Percentiles rank a stretch among this genome's conserved stretches.
phyloP scores from a whole-genome alignment of 2,797 vertebrate genomes.

The Sebastes melanostomus region DNA sequence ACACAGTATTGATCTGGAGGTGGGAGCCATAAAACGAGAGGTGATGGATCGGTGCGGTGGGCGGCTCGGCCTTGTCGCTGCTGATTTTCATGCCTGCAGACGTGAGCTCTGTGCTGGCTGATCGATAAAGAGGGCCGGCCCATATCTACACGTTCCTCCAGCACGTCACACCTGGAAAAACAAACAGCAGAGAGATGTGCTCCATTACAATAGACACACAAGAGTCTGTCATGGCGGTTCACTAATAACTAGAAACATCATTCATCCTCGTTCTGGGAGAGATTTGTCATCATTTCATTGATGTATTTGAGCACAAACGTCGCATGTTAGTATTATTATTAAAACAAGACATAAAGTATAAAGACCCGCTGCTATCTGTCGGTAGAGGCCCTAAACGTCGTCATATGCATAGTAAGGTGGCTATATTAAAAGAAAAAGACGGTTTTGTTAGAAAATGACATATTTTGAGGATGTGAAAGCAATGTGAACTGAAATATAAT shows the following conservation, averaged over 20 bases:
- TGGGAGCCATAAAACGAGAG: conserved; percentile 59
- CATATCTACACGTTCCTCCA: conserved; percentile 25
- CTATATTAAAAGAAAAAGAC: background rate
- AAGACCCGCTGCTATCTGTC: background rate
- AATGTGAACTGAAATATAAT: too few species aligned
- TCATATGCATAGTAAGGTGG: background rate
- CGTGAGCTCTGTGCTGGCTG: conserved; percentile 15
- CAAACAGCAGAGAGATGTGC: background rate
- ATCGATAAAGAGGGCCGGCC: conserved; percentile 38
- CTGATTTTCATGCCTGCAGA: conserved; percentile 38
- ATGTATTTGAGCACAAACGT: background rate
- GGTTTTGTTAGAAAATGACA: background rate
- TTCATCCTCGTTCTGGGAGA: background rate
- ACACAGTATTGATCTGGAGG: conserved; percentile 69
- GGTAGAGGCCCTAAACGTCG: too few species aligned
- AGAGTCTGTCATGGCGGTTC: background rate
- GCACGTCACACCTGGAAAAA: conserved; percentile 13
- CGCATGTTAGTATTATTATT: background rate
- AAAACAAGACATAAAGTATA: background rate
- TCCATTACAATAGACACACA: background rate
- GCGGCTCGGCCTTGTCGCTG: conserved; percentile 57
- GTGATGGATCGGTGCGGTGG: conserved; percentile 68
- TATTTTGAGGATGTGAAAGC: background rate
- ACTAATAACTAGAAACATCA: background rate
- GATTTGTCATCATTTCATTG: background rate